Evolutionary conservation across 2,113 vertebrate genomes (phyloP).

Genomic region (Paramisgurnus dabryanus): DNA sequence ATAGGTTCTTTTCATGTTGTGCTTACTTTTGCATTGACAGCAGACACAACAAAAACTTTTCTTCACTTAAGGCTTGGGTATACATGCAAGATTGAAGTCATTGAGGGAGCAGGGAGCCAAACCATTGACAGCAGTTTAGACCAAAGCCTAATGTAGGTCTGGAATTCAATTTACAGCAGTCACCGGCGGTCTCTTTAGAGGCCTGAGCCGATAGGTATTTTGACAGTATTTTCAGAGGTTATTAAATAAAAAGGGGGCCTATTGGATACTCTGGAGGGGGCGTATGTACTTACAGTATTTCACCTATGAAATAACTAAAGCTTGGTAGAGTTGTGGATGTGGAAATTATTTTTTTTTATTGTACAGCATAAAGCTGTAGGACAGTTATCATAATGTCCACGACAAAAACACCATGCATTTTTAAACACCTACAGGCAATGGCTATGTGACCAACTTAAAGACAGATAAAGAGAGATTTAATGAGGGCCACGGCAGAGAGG

Average conservation of each 20-base stretch:
- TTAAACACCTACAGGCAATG: conserved; percentile 18
- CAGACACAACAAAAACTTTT: no score
- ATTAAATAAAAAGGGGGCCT: not conserved
- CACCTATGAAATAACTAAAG: not conserved
- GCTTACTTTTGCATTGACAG: no score
- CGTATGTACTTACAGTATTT: not conserved
- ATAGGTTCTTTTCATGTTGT: no score
- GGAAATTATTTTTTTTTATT: not conserved
- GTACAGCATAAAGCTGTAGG: not conserved
- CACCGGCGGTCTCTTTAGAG: not conserved
- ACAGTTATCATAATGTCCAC: conserved; percentile 9
- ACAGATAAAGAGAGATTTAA: conserved; percentile 24
- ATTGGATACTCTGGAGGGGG: not conserved
- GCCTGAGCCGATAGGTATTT: not conserved
- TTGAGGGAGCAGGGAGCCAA: no score
- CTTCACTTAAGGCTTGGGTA: no score
- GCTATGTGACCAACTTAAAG: conserved; percentile 12
- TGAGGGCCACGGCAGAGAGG: conserved; percentile 3
- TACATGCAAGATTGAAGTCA: no score
- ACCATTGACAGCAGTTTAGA: no score
- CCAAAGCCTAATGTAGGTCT: no score
- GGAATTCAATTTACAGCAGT: no score
- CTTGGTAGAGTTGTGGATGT: not conserved
- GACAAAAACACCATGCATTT: conserved; percentile 19
- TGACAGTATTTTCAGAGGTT: not conserved